Base-by-base conservation (phyloP, 2,797 vertebrate species). In the Enteromius fasciolatus region DNA sequence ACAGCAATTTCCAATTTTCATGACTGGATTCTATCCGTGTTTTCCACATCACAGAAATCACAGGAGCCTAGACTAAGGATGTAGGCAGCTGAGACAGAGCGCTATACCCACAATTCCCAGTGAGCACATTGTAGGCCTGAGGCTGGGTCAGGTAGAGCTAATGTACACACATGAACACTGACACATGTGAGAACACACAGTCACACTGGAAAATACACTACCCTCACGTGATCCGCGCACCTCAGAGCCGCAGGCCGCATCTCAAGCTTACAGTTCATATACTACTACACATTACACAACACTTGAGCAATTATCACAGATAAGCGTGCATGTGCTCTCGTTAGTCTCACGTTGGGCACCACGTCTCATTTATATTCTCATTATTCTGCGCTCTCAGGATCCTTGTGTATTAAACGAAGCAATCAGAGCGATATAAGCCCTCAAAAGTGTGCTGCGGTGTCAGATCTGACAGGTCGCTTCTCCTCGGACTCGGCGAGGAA, bases 101-200 rank as follows among this genome's bases (percentile, higher is more conserved):
- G 36, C 54, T 83, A 74, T 83, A 74, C 73, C 78, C 78, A 69
- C 33, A 81, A 83, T 81, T 76, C 78, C 84, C 74, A 46, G 61
- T 28, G 33, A 72, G 59, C 48, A 72, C 48, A 63, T 28, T 48
- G 59, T 54, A 50, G 10, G 69, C 77, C 52, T 5, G 31, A 69
- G 77, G 77, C 81, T 41, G 77, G 69, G 61, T 75, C 82, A 85
- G 80, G 63, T 78, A 83, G 31, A 68, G 68, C 31, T 73, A 59
- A 82, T 73, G 77, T 79, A 87, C 28, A 80, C 76, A 44, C 63
- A 59, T 3, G 4, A 18, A 59, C 11, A 68, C 78, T 66, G 73
- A 64, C 50, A 72, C 74, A 77, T 52, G 69, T 17, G 59, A 59
- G 50, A 39, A 33, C 18, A 7, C 63, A 81, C 25, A 14, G 57